phyloP scores from a whole-genome alignment of 2,797 vertebrate genomes.

The Malurus splendens region DNA sequence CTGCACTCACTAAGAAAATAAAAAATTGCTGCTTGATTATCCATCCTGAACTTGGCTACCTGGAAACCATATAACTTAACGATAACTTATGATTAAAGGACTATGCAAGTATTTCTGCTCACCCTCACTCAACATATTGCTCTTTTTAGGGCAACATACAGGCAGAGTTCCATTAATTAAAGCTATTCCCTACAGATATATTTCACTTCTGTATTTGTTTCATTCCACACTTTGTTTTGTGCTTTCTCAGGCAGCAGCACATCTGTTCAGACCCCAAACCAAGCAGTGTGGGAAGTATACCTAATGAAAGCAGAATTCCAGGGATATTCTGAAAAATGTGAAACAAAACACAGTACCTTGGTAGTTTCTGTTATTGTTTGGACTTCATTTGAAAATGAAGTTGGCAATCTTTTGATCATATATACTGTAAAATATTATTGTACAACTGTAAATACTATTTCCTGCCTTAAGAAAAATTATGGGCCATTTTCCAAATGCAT shows the following conservation, averaged over 20 bases:
- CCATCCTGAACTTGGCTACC: not conserved
- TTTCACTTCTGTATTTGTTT: not conserved
- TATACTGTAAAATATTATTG: slow-evolving; percentile 1
- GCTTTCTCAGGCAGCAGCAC: not conserved
- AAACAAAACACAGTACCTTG: not conserved
- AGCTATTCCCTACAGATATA: not conserved
- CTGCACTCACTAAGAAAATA: not conserved
- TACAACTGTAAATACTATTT: slow-evolving; percentile 29
- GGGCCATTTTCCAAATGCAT: slow-evolving; percentile 11
- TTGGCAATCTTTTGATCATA: slow-evolving; percentile 32
- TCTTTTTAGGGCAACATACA: not conserved
- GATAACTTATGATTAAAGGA: not conserved
- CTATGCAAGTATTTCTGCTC: not conserved
- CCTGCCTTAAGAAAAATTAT: not conserved
- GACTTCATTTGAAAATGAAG: slow-evolving; percentile 12
- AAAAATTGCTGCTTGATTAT: not conserved
- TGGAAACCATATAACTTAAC: not conserved
- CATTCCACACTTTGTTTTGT: not conserved
- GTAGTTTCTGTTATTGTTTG: slow-evolving; percentile 15
- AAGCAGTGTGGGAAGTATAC: not conserved
- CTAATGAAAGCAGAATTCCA: not conserved
- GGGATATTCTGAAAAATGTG: not conserved
- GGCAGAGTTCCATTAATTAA: not conserved
- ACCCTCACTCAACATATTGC: not conserved
- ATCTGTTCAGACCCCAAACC: not conserved